phyloP scores from a whole-genome alignment of 1,140 invertebrate species.

The Eriocheir sinensis region DNA sequence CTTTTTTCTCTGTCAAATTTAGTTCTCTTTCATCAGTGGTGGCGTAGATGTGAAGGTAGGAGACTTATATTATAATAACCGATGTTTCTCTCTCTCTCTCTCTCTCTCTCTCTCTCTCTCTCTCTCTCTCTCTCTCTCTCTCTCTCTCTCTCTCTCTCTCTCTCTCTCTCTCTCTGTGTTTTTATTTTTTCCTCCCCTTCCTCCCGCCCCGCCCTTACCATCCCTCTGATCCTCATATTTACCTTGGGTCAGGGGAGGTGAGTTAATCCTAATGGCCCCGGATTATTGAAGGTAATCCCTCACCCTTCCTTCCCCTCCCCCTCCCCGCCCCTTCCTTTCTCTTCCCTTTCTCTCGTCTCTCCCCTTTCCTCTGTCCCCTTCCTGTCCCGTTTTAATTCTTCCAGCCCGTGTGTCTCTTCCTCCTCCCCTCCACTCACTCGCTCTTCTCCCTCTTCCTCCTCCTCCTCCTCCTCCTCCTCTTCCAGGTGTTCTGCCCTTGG shows the following conservation, averaged over 20 bases:
- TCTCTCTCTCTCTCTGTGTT: neutral
- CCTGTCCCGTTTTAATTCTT: neutral
- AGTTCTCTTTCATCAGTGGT: neutral
- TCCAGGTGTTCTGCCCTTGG: neutral
- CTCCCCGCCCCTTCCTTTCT: neutral
- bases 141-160: neutral
- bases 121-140: neutral
- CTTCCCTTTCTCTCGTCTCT: neutral
- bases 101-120: neutral
- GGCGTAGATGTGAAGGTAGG: neutral
- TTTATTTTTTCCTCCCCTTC: conserved; percentile 18
- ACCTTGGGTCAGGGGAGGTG: neutral
- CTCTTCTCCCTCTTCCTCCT: neutral
- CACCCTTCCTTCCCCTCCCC: neutral
- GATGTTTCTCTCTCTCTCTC: neutral
- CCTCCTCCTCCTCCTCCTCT: neutral
- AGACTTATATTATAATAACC: neutral
- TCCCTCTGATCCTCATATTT: neutral
- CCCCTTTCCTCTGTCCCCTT: neutral
- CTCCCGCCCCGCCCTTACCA: neutral
- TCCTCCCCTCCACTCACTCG: neutral
- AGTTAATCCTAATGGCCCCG: neutral
- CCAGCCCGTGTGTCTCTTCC: neutral
- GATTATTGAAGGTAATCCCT: neutral
- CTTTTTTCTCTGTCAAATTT: neutral